These are phyloP conservation scores for Mimumesa dahlbomi DNA, from an alignment of 2,888 invertebrate species.

Conservation along the genomic window DNA sequence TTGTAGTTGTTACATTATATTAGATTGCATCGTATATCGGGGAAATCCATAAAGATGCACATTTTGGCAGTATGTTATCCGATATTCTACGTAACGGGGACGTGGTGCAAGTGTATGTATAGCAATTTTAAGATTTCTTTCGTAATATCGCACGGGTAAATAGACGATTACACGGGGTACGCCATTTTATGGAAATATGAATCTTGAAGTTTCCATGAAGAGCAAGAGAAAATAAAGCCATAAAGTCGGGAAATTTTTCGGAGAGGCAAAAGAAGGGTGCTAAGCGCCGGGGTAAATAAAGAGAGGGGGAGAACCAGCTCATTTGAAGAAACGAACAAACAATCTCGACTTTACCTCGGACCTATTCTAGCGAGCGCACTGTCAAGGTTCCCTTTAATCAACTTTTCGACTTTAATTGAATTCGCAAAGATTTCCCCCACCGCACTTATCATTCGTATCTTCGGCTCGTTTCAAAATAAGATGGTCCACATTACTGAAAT, in stretches of 20 bases:
- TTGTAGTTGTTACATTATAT: no score
- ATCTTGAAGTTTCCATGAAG: conserved; percentile 6
- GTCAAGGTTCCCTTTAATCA: conserved; percentile 56
- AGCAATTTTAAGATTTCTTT: not conserved
- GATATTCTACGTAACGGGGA: not conserved
- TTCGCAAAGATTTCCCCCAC: conserved; percentile 28
- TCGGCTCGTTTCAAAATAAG: not conserved
- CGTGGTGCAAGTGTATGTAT: not conserved
- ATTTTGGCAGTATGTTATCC: conserved; percentile 3
- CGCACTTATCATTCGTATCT: conserved; percentile 15
- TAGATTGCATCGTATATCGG: no score
- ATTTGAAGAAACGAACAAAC: conserved; percentile 62
- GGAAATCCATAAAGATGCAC: no score
- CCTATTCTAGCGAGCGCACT: conserved; percentile 18
- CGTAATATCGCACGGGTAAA: conserved; percentile 8
- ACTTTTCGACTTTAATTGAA: conserved; percentile 60
- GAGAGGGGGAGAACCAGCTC: conserved; percentile 41
- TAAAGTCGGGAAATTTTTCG: conserved; percentile 23
- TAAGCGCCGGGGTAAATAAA: conserved; percentile 49
- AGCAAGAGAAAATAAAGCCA: conserved; percentile 20
- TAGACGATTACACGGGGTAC: conserved; percentile 11
- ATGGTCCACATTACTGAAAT: not conserved
- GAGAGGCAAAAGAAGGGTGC: conserved; percentile 11
- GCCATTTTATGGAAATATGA: conserved; percentile 24
- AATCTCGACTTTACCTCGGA: conserved; percentile 45